Conservation (phyloP, 2,797 vertebrate genomes). For the Bradypodion ventrale region DNA sequence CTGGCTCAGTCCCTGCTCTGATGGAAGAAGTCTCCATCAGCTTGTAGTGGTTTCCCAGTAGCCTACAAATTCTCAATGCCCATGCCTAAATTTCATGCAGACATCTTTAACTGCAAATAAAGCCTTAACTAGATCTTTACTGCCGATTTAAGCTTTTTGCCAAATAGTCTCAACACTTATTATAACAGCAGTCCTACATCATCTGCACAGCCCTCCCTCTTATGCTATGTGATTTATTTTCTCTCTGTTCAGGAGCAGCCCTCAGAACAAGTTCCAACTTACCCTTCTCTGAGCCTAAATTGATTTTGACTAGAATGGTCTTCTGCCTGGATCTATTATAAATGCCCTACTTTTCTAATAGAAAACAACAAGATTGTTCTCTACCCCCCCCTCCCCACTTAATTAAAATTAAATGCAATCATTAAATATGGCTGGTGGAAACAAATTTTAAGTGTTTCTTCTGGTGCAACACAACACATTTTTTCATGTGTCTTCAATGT, state of each 20-base stretch:
- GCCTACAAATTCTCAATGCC: not conserved
- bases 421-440: constrained; percentile 13
- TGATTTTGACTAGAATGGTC: constrained; percentile 51
- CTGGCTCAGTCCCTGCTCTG: not conserved
- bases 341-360: constrained; percentile 55
- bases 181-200: constrained; percentile 50
- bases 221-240: constrained; percentile 39
- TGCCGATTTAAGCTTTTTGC: constrained; percentile 31
- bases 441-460: not conserved
- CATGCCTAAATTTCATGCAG: constrained; percentile 28
- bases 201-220: constrained; percentile 43
- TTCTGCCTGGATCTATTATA: constrained; percentile 64
- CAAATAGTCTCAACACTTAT: constrained; percentile 49
- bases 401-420: constrained; percentile 32
- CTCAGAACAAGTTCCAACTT: constrained; percentile 39
- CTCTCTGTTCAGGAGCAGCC: constrained; percentile 38
- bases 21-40: not conserved
- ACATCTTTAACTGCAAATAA: constrained; percentile 19
- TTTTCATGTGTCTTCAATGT: not conserved
- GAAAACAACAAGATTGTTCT: constrained; percentile 52
- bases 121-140: not conserved
- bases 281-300: constrained; percentile 58
- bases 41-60: too few species aligned
- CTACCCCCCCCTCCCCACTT: not conserved
- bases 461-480: not conserved